phyloP scores from a whole-genome alignment of 2,113 vertebrate genomes.

The Bombycilla garrulus region DNA sequence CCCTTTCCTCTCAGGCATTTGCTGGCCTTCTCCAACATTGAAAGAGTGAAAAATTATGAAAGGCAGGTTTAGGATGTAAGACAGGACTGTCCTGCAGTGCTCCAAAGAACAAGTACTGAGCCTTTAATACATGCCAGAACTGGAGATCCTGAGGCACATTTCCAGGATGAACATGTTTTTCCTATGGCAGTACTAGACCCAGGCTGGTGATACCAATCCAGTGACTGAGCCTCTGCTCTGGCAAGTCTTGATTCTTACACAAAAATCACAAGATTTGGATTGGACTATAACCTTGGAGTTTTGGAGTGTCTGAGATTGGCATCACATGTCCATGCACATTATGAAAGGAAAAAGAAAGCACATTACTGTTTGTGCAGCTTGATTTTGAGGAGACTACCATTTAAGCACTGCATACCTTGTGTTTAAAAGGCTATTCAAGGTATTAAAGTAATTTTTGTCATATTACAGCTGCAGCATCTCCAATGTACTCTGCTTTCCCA shows the following conservation, averaged over 20 bases:
- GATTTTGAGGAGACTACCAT: not conserved
- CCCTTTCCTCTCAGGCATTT: not conserved
- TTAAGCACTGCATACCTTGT: not conserved
- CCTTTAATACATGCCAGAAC: not conserved
- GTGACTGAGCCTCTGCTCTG: not conserved
- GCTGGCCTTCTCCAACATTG: not conserved
- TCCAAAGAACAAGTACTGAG: not conserved
- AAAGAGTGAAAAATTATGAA: not conserved
- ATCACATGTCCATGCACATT: not conserved
- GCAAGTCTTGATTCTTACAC: not conserved
- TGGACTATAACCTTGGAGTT: not conserved
- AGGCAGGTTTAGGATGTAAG: not conserved
- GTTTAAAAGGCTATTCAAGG: not conserved
- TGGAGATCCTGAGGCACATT: not conserved
- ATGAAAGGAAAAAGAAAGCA: not conserved
- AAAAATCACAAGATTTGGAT: not conserved
- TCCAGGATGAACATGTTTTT: not conserved
- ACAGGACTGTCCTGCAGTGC: not conserved
- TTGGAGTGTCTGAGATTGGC: not conserved
- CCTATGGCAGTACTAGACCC: not conserved
- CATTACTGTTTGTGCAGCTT: not conserved
- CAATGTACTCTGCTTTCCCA: not conserved
- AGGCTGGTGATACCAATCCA: not conserved
- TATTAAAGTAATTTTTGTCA: not conserved
- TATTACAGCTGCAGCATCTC: not conserved